phyloP scores from a whole-genome alignment of 2,113 vertebrate species.

The rabbit (Oryctolagus cuniculus) region mOryCun1.1 NC_091453.1:16444001-16444500 shows the following conservation, averaged over 20 bases:
- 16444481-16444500: slow-evolving; percentile 45
- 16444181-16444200: not conserved
- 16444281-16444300: not conserved
- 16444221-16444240: not conserved
- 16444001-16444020: not conserved
- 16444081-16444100: not conserved
- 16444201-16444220: not conserved
- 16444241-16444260: not conserved
- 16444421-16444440: not conserved
- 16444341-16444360: not conserved
- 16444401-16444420: not conserved
- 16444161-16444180: not conserved
- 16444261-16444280: not conserved
- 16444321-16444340: not conserved
- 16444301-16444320: not conserved
- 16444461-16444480: slow-evolving; percentile 8
- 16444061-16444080: not conserved
- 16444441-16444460: not conserved
- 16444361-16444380: not conserved
- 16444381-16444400: not conserved
- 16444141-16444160: not conserved
- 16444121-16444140: not conserved
- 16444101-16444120: slow-evolving; percentile 11
- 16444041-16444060: not conserved
- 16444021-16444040: slow-evolving; percentile 7